Evolutionary conservation across 2,888 invertebrate species (phyloP).

Genomic region (Lutraria lutraria): DNA sequence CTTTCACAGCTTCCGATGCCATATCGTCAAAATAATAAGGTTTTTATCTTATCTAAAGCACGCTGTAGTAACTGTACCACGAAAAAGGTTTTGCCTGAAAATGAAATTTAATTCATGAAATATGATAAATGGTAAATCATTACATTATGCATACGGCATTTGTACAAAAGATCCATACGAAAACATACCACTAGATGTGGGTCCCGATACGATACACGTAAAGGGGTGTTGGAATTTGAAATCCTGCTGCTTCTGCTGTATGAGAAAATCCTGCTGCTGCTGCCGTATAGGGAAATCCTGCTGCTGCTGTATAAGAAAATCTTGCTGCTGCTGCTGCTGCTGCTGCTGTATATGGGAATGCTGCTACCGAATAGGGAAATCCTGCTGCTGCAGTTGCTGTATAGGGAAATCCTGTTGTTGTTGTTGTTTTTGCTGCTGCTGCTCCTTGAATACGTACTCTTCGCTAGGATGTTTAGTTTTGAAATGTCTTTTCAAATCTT

Average conservation of each 20-base stretch:
- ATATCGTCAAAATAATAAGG: constrained; percentile 48
- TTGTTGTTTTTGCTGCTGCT: too few relatives aligned
- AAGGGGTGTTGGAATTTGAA: not conserved
- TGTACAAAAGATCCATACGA: too few relatives aligned
- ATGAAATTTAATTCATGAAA: too few relatives aligned
- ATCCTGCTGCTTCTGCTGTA: not conserved
- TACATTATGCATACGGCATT: too few relatives aligned
- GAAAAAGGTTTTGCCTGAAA: constrained; percentile 32
- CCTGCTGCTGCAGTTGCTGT: not conserved
- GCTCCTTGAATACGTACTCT: not conserved
- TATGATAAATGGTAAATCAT: not conserved
- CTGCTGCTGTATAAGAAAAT: not conserved
- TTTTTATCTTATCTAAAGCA: constrained; percentile 45
- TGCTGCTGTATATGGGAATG: not conserved
- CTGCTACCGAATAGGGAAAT: not conserved
- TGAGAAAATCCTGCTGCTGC: too few relatives aligned
- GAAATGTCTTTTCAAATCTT: too few relatives aligned
- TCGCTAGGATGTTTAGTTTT: too few relatives aligned
- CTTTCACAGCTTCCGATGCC: constrained; percentile 29
- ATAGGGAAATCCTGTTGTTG: too few relatives aligned
- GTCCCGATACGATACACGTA: too few relatives aligned
- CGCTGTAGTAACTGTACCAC: constrained; percentile 33
- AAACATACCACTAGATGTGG: not conserved
- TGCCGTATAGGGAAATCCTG: not conserved
- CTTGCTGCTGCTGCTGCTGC: not conserved